A percentile compares a stretch with the other conserved stretches of the same genome.
Conservation (phyloP, 2,797 vertebrate genomes). For the Arnoldichthys spilopterus region DNA sequence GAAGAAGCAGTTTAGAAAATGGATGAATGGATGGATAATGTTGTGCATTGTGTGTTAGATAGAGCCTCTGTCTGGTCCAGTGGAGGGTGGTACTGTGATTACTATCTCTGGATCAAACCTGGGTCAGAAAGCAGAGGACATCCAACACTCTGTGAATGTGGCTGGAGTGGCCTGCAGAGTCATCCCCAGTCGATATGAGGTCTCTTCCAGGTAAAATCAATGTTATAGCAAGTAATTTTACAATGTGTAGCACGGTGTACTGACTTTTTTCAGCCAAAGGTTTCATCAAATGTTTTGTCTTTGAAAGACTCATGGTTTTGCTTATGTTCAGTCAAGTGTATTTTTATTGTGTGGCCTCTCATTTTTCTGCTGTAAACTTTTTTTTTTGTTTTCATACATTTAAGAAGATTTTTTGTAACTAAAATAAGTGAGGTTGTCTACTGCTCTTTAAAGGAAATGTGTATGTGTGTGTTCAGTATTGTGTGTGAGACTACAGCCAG, state of each 20-base stretch:
- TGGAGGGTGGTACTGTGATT: conserved; percentile 91
- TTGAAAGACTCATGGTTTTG: too few species aligned
- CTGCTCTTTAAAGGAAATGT: conserved; percentile 2
- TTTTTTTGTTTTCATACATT: too few species aligned
- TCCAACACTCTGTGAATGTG: conserved; percentile 87
- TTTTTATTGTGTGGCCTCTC: too few species aligned
- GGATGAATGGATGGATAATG: too few species aligned
- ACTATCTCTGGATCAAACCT: conserved; percentile 97
- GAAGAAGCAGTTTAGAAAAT: too few species aligned
- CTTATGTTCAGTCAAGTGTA: too few species aligned
- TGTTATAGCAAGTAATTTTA: background rate
- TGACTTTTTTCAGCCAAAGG: background rate
- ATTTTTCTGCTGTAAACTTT: too few species aligned
- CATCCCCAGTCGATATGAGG: conserved; percentile 87
- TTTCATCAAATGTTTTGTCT: background rate
- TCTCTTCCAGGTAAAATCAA: conserved; percentile 87
- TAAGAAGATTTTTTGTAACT: too few species aligned
- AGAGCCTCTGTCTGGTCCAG: conserved; percentile 88
- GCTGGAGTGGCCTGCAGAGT: conserved; percentile 89
- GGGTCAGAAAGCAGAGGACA: conserved; percentile 91
- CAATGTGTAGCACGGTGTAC: background rate
- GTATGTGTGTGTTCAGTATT: conserved; percentile 74
- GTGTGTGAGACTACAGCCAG: conserved; percentile 88
- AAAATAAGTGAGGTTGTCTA: too few species aligned
- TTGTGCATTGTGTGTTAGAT: conserved; percentile 74